phyloP scores from a whole-genome alignment of 2,113 vertebrate genomes.

The Plecturocebus donacophilus region DNA sequence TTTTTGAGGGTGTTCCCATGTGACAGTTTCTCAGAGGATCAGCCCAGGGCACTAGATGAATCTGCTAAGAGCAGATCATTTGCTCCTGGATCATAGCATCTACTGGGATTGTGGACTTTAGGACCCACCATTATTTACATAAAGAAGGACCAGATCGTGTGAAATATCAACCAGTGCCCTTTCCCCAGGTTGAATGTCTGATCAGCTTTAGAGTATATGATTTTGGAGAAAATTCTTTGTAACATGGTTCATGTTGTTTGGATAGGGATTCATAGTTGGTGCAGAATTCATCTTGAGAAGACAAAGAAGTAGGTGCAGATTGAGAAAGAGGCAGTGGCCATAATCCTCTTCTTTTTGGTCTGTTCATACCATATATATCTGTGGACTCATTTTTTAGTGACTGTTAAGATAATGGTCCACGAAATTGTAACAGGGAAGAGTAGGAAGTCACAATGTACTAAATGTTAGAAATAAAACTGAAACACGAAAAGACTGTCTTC shows the following conservation, averaged over 20 bases:
- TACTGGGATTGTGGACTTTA: background rate
- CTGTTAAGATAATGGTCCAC: background rate
- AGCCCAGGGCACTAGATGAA: background rate
- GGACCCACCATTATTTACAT: background rate
- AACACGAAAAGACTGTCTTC: background rate
- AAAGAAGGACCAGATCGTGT: background rate
- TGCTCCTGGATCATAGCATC: background rate
- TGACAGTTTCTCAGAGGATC: background rate
- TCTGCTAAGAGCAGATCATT: background rate
- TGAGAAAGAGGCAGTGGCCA: background rate
- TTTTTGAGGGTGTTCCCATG: background rate
- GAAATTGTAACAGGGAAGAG: background rate
- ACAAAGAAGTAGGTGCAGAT: background rate
- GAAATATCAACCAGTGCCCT: background rate
- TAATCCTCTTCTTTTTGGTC: background rate
- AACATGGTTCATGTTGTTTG: background rate
- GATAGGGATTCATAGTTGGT: background rate
- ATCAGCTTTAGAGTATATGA: background rate
- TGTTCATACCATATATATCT: background rate
- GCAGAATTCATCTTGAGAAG: background rate
- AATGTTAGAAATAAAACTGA: background rate
- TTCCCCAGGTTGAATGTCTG: background rate
- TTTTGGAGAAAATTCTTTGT: background rate
- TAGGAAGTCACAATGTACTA: background rate
- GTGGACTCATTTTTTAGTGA: background rate